Percentiles rank a stretch among this genome's conserved stretches.
Conservation (phyloP, 2,797 vertebrate genomes). For the Falco columbarius region DNA sequence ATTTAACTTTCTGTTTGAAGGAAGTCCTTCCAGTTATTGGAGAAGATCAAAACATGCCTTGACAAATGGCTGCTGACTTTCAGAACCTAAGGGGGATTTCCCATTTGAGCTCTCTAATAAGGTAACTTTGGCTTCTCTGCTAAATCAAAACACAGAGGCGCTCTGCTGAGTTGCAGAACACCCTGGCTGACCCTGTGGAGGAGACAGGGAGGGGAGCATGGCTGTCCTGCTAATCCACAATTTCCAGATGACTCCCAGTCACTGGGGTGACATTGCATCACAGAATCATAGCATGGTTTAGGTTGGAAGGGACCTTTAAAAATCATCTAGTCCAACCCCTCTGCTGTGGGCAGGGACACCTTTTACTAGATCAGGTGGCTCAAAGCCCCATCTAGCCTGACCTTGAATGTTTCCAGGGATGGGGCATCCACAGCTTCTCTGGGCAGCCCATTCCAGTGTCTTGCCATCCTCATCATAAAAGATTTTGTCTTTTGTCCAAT, state of each 20-base stretch:
- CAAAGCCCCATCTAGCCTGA: neutral
- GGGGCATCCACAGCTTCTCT: neutral
- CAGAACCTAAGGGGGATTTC: neutral
- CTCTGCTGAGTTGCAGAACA: neutral
- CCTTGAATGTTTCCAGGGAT: neutral
- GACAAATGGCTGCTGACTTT: neutral
- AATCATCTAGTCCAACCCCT: too few relatives aligned
- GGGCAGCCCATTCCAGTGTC: neutral
- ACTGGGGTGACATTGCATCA: neutral
- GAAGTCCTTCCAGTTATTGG: neutral
- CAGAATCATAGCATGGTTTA: neutral
- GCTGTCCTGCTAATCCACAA: neutral
- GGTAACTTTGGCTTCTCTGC: neutral
- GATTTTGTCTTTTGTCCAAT: neutral
- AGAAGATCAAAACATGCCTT: neutral
- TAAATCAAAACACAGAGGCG: neutral
- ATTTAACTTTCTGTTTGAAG: neutral
- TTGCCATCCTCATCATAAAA: neutral
- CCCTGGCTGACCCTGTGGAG: neutral
- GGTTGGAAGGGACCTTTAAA: neutral
- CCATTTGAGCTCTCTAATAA: neutral
- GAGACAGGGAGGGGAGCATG: neutral
- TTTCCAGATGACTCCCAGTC: neutral
- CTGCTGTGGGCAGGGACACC: neutral
- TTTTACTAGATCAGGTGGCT: neutral